Conservation (phyloP, 2,888 invertebrate species). For the Tenthredo livida region DNA sequence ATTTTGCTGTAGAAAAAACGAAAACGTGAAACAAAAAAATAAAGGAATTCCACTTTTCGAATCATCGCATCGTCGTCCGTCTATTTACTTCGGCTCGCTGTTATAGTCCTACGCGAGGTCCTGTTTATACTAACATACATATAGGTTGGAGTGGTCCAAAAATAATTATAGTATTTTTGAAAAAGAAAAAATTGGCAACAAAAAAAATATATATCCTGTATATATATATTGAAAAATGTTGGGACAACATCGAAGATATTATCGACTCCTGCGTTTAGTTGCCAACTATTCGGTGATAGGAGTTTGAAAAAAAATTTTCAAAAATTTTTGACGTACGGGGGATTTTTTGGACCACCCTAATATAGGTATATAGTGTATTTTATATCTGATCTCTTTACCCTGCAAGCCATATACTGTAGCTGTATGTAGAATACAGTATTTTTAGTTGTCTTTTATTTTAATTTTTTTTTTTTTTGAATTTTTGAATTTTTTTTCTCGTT, state of each 20-base stretch:
- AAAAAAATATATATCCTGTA: no score
- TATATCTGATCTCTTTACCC: slow-evolving; percentile 21
- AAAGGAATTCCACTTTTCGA: neutral
- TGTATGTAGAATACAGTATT: neutral
- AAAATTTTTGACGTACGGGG: neutral
- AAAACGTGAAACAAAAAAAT: neutral
- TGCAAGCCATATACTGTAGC: slow-evolving; percentile 6
- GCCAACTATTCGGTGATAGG: neutral
- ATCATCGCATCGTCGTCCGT: no score
- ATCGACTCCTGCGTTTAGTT: neutral
- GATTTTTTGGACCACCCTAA: neutral
- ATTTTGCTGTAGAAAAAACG: neutral
- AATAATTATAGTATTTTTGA: neutral
- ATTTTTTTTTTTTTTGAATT: slow-evolving; percentile 6
- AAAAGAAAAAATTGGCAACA: no score
- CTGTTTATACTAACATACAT: slow-evolving; percentile 63
- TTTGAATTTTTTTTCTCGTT: neutral
- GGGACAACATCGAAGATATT: no score
- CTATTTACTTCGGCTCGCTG: slow-evolving; percentile 58
- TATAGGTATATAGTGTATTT: slow-evolving; percentile 10
- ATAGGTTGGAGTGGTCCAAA: slow-evolving; percentile 18
- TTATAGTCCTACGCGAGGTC: slow-evolving; percentile 65
- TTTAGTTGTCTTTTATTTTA: neutral
- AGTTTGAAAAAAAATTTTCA: neutral
- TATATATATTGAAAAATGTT: no score